A percentile compares a stretch with the other conserved stretches of the same genome.
Conservation (phyloP, 2,888 invertebrate genomes). For the Phalera bucephala region DNA sequence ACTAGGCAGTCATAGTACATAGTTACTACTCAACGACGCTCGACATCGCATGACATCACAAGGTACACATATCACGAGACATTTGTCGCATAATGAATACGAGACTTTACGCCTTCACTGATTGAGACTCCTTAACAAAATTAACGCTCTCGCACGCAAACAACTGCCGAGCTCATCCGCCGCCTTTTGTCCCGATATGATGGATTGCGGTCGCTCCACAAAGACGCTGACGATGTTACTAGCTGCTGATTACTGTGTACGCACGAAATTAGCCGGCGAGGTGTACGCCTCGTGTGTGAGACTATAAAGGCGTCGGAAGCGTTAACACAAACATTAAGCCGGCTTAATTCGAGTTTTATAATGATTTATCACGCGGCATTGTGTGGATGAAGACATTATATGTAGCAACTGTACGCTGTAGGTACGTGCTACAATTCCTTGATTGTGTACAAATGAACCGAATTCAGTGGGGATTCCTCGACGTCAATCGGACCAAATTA, state of each 20-base stretch:
- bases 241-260: slow-evolving; percentile 73
- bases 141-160: slow-evolving; percentile 77
- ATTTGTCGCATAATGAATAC: too few species aligned
- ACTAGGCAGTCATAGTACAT: too few species aligned
- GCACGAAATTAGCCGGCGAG: slow-evolving; percentile 60
- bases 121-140: slow-evolving; percentile 81
- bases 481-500: slow-evolving; percentile 55
- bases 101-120: slow-evolving; percentile 61
- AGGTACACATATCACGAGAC: too few species aligned
- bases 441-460: slow-evolving; percentile 45
- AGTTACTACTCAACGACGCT: too few species aligned
- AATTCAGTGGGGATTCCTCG: slow-evolving; percentile 43
- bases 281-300: slow-evolving; percentile 42
- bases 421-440: slow-evolving; percentile 24
- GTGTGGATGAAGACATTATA: slow-evolving; percentile 45
- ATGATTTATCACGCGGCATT: slow-evolving; percentile 61
- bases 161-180: slow-evolving; percentile 65
- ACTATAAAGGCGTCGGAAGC: slow-evolving; percentile 49
- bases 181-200: slow-evolving; percentile 78
- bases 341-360: slow-evolving; percentile 61
- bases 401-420: slow-evolving; percentile 1
- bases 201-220: slow-evolving; percentile 75
- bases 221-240: slow-evolving; percentile 73
- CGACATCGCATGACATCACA: too few species aligned
- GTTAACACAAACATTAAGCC: slow-evolving; percentile 59